Base-by-base conservation (phyloP, 1,140 invertebrate genomes). In the Ooceraea biroi region DNA sequence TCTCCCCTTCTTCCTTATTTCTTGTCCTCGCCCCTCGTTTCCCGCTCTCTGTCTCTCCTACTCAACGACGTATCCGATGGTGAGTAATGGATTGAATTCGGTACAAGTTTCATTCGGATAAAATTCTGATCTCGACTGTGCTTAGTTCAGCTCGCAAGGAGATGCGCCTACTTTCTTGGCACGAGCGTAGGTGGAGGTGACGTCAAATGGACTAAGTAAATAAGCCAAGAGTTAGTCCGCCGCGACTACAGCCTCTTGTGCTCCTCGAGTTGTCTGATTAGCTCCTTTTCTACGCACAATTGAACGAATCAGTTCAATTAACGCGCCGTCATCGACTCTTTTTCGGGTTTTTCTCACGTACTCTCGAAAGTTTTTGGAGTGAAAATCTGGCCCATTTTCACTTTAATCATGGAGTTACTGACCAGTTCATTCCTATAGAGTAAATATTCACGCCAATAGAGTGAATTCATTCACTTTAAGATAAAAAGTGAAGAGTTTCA, bases 1-100 rank as follows among this genome's bases (percentile, higher is more conserved):
- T 72, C 55, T 83, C 41, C 58, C 69, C 71, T 65, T 74, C 52
- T 60, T 78, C 36, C 61, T 78, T 66, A 66, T 80, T 80, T 78
- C 30, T 78, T 36, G 17, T 50, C 55, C 78, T 61, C 55, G 77
- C 25, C 11, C 55, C 50, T 22, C 30, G 7, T 27, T 19, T 7
- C 50, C 4, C 10, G 2, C 19, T 22, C 41, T 57, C 5, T 25
- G 19, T 1, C 14, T 50, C 12, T 36, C 30, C 3, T n/a, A 3
- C 22, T n/a, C 44, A 44, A n/a, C 48, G 58, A 55, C 12, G 50
- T 80, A 80, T 80, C 50, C 65, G 50, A 80, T 80, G 25, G 76
- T 80, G 76, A 80, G 76, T 80, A 80, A 80, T 80, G 76, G 65
- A 80, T 80, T 80, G 76, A 78, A 78, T 78, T 68, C 68, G 25